Evolutionary conservation across 2,888 invertebrate genomes (phyloP).

Genomic region (Ornithoptera priamus): DNA sequence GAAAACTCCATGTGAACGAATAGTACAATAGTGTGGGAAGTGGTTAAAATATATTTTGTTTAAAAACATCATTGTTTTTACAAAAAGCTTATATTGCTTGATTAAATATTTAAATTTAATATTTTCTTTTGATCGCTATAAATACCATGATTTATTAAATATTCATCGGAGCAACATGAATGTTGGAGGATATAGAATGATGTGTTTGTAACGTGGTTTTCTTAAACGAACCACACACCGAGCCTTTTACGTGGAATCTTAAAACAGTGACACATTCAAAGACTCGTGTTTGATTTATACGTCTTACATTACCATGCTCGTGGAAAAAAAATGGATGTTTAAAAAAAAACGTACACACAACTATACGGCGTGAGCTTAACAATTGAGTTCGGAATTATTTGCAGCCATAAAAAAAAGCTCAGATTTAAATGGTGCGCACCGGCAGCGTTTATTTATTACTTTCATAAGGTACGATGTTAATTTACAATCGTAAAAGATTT

Average conservation of each 20-base stretch:
- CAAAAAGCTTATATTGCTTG: no score
- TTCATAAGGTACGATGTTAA: constrained; percentile 7
- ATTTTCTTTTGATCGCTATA: neutral
- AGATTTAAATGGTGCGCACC: constrained; percentile 20
- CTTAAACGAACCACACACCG: constrained; percentile 12
- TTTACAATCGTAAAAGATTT: constrained; percentile 4
- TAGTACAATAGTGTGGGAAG: no score
- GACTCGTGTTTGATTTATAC: constrained; percentile 26
- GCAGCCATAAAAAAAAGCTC: constrained; percentile 17
- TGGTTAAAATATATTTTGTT: no score
- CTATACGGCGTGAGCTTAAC: constrained; percentile 16
- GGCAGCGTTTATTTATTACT: constrained; percentile 16
- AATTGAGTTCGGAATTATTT: constrained; percentile 20
- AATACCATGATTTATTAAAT: neutral
- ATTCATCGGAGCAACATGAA: constrained; percentile 2
- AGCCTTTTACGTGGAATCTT: constrained; percentile 22
- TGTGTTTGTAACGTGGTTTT: constrained; percentile 10
- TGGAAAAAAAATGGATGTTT: neutral
- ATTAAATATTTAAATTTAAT: neutral
- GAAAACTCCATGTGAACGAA: neutral
- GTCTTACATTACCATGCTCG: constrained; percentile 18
- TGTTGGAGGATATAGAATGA: constrained; percentile 18
- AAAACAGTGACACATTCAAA: constrained; percentile 20
- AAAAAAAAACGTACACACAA: constrained; percentile 10
- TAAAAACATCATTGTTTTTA: no score